These are phyloP conservation scores for Rostratula benghalensis DNA, from an alignment of 2,113 vertebrate species.

Conservation along the genomic window DNA sequence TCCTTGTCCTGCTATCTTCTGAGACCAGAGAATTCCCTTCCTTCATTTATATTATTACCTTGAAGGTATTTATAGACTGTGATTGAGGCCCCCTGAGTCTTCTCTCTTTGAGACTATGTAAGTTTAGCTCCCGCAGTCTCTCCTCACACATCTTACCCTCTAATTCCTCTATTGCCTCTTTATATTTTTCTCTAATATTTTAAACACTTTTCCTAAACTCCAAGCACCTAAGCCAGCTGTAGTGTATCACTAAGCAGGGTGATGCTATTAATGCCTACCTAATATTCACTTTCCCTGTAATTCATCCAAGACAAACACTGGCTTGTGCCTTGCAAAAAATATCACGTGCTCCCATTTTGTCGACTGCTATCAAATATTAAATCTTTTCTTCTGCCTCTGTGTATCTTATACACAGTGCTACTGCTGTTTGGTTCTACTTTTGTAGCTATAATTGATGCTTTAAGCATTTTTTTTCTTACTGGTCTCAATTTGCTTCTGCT, in stretches of 20 bases:
- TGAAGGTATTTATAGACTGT: conserved; percentile 75
- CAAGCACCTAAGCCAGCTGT: conserved; percentile 45
- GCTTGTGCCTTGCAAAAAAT: background rate
- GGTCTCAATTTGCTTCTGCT: background rate
- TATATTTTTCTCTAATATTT: conserved; percentile 60
- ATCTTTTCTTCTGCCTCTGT: background rate
- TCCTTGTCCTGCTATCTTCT: conserved; percentile 71
- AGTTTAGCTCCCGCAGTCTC: conserved; percentile 63
- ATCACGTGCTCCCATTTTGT: background rate
- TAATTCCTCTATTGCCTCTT: conserved; percentile 61
- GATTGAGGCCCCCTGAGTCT: conserved; percentile 65
- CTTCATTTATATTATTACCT: conserved; percentile 76
- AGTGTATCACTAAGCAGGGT: conserved; percentile 19
- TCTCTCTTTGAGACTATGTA: conserved; percentile 61
- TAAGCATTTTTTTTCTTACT: background rate
- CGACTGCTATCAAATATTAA: background rate
- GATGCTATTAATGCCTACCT: conserved; percentile 45
- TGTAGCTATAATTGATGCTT: background rate
- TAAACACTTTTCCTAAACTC: conserved; percentile 69
- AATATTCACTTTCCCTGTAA: conserved; percentile 24
- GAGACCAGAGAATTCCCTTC: conserved; percentile 66
- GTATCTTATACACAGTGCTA: background rate
- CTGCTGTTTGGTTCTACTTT: background rate
- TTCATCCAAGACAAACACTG: background rate
- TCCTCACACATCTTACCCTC: conserved; percentile 56